Evolutionary conservation across 2,888 invertebrate genomes (phyloP).

Genomic region (Dasysyrphus tricinctus): DNA sequence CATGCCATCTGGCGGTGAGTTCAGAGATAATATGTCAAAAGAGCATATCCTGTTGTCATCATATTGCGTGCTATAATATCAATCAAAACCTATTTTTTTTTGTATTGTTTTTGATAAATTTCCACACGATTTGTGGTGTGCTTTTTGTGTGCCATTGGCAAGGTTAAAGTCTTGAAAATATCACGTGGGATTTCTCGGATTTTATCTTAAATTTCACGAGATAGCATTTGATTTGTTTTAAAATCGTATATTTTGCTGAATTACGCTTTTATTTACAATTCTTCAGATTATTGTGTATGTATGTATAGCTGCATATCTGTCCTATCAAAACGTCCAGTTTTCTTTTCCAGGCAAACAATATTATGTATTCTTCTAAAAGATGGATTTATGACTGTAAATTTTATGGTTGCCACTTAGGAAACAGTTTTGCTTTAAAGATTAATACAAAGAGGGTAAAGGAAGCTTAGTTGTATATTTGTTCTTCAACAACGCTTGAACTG

Average conservation of each 20-base stretch:
- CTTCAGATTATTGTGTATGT: neutral
- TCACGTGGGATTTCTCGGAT: conserved; percentile 8
- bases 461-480: too few species aligned
- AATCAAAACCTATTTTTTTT: conserved; percentile 38
- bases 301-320: neutral
- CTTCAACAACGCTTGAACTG: too few species aligned
- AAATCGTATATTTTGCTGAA: conserved; percentile 31
- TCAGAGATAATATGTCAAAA: conserved; percentile 41
- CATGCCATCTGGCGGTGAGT: conserved; percentile 31
- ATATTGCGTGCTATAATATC: conserved; percentile 56
- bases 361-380: conserved; percentile 33
- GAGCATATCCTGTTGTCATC: conserved; percentile 63
- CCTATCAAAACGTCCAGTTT: conserved; percentile 13
- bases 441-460: too few species aligned
- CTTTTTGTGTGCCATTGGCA: conserved; percentile 27
- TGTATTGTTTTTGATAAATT: neutral
- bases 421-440: too few species aligned
- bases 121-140: conserved; percentile 17
- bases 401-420: conserved; percentile 21
- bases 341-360: neutral
- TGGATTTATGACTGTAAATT: conserved; percentile 53
- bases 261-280: conserved; percentile 45
- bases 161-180: conserved; percentile 29
- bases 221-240: conserved; percentile 10
- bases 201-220: conserved; percentile 27